Evolutionary conservation across 2,888 invertebrate genomes (phyloP).

Genomic region (Colletes collaris): DNA sequence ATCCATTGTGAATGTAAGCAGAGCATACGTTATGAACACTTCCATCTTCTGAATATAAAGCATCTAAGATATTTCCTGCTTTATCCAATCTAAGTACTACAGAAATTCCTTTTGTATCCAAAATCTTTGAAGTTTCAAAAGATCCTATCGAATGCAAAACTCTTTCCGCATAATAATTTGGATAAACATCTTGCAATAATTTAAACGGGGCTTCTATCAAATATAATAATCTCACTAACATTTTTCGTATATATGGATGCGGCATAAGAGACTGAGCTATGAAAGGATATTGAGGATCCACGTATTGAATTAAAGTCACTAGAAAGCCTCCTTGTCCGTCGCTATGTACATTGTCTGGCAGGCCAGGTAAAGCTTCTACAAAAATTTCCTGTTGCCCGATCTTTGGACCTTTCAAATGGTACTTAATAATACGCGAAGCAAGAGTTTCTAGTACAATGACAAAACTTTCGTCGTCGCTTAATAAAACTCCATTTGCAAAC

Average conservation of each 20-base stretch:
- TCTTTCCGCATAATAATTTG: conserved; percentile 87
- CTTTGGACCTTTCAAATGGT: conserved; percentile 91
- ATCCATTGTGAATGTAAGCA: conserved; percentile 87
- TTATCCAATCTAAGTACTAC: conserved; percentile 86
- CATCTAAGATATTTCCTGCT: conserved; percentile 89
- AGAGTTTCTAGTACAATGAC: conserved; percentile 91
- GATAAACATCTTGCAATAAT: conserved; percentile 86
- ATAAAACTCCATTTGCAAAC: conserved; percentile 94
- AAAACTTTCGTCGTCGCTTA: conserved; percentile 92
- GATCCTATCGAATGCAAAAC: conserved; percentile 84
- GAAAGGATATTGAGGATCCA: conserved; percentile 86
- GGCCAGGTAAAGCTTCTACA: conserved; percentile 91
- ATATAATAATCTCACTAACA: conserved; percentile 86
- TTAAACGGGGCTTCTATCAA: conserved; percentile 87
- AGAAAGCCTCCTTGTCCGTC: conserved; percentile 88
- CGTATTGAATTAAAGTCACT: conserved; percentile 85
- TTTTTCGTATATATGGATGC: conserved; percentile 87
- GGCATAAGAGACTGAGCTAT: conserved; percentile 85
- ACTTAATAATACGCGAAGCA: conserved; percentile 88
- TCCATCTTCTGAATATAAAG: conserved; percentile 87
- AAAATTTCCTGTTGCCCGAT: conserved; percentile 92
- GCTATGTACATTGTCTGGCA: conserved; percentile 86
- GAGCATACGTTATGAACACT: conserved; percentile 86
- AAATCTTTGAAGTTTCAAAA: conserved; percentile 59
- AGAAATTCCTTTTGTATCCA: conserved; percentile 16